Conservation (phyloP, 2,113 vertebrate species). For the Bettongia penicillata region DNA sequence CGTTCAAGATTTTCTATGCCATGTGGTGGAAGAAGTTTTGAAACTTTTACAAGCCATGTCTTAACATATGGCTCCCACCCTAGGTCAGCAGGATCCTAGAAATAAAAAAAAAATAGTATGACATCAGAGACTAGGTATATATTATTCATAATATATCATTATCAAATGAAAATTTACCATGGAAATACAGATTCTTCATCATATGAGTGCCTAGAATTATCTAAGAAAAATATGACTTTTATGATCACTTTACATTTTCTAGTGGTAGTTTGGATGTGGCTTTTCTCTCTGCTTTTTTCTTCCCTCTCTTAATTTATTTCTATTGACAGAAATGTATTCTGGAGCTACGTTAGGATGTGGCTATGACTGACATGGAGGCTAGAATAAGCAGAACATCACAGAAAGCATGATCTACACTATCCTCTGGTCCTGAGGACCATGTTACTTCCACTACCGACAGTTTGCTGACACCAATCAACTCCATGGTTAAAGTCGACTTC, state of each 20-base stretch:
- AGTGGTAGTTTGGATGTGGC: neutral
- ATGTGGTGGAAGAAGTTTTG: conserved; percentile 49
- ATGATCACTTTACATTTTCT: neutral
- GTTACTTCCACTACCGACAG: neutral
- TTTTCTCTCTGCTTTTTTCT: neutral
- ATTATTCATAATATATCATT: neutral
- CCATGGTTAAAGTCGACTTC: neutral
- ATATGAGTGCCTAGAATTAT: neutral
- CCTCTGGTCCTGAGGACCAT: neutral
- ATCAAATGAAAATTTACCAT: neutral
- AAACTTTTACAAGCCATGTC: conserved; percentile 73
- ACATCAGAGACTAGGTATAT: neutral
- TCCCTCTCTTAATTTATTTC: neutral
- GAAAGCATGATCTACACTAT: neutral
- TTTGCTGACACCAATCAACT: neutral
- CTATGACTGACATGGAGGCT: neutral
- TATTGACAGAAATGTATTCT: neutral
- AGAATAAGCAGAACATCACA: neutral
- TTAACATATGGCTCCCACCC: conserved; percentile 77
- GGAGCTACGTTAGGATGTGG: neutral
- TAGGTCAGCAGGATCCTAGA: conserved; percentile 75
- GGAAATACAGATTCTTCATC: neutral
- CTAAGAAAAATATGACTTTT: neutral
- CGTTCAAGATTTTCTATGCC: conserved; percentile 64
- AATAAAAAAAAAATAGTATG: conserved; percentile 34